phyloP scores from a whole-genome alignment of 2,113 vertebrate species.

The Oostethus manadensis region DNA sequence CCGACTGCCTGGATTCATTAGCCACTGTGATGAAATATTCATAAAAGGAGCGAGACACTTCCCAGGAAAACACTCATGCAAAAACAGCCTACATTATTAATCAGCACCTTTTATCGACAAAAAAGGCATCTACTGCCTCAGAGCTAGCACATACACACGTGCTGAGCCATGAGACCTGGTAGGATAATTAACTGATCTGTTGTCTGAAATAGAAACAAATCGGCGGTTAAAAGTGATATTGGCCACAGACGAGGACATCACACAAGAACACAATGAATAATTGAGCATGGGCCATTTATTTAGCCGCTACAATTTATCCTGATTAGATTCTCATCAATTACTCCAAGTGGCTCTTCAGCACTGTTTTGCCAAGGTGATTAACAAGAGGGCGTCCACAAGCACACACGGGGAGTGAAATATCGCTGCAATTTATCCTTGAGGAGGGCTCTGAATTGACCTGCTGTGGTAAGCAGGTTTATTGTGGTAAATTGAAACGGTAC shows the following conservation, averaged over 20 bases:
- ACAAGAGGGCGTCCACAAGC: conserved; percentile 32
- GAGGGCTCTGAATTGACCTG: conserved; percentile 29
- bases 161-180: conserved; percentile 10
- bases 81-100: conserved; percentile 67
- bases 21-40: conserved; percentile 64
- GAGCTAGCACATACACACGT: conserved; percentile 1
- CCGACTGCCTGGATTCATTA: conserved; percentile 55
- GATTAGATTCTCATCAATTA: conserved; percentile 41
- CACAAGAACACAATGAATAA: conserved; percentile 15
- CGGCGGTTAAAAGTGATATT: conserved; percentile 42
- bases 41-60: conserved; percentile 66
- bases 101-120: conserved; percentile 43
- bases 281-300: conserved; percentile 14
- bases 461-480: conserved; percentile 31
- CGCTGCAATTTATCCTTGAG: conserved; percentile 40
- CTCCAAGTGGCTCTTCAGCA: conserved; percentile 35
- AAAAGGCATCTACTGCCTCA: conserved; percentile 28
- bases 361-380: conserved; percentile 26
- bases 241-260: conserved; percentile 17
- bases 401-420: conserved; percentile 33
- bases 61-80: conserved; percentile 59
- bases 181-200: conserved; percentile 27
- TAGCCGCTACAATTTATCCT: conserved; percentile 29
- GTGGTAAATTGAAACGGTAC: conserved; percentile 28
- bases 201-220: conserved; percentile 55